phyloP scores from a whole-genome alignment of 1,140 invertebrate genomes.

The Scaptodrosophila lebanonensis region DNA sequence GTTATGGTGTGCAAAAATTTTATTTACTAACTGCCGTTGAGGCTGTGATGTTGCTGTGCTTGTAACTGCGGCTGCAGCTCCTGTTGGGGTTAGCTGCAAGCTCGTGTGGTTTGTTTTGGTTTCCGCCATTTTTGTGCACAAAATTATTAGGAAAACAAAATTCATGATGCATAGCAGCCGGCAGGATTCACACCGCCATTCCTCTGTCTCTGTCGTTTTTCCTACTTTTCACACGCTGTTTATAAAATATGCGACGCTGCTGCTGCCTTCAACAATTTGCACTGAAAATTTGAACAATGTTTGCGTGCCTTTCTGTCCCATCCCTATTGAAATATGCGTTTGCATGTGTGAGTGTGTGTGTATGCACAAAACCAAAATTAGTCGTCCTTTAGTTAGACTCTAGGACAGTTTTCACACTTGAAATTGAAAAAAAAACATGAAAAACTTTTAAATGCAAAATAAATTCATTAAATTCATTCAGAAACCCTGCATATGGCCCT shows the following conservation, averaged over 20 bases:
- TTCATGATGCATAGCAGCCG: constrained; percentile 37
- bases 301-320: constrained; percentile 25
- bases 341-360: constrained; percentile 3
- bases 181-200: not conserved
- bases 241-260: constrained; percentile 48
- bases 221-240: constrained; percentile 10
- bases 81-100: constrained; percentile 4
- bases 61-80: too few species aligned
- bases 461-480: too few species aligned
- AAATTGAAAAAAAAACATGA: too few species aligned
- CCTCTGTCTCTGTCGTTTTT: constrained; percentile 4
- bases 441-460: too few species aligned
- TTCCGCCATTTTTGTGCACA: constrained; percentile 44
- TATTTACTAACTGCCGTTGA: constrained; percentile 58
- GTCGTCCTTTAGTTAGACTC: too few species aligned
- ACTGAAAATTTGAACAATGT: constrained; percentile 67
- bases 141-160: constrained; percentile 46
- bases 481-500: too few species aligned
- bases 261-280: constrained; percentile 55
- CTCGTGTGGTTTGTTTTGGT: constrained; percentile 11
- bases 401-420: too few species aligned
- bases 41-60: too few species aligned
- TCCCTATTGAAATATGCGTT: constrained; percentile 6
- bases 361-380: constrained; percentile 3
- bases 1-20: constrained; percentile 39